Evolutionary conservation across 1,140 invertebrate species (phyloP), one percentile per base, ranked within the genome.

Genomic region (Caligus rogercresseyi): DNA sequence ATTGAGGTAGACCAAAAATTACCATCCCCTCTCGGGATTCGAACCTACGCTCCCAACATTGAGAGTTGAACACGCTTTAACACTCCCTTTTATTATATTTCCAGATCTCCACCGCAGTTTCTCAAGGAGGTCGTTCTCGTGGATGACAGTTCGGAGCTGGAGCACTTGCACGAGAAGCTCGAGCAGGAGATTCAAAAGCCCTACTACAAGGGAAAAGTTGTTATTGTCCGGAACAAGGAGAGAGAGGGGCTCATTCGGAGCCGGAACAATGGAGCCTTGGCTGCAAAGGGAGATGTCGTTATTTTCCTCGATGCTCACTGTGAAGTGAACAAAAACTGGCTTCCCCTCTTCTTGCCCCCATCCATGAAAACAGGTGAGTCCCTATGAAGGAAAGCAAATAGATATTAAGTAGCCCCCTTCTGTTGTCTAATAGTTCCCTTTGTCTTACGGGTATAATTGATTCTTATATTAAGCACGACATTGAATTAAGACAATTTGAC

Each of bases 41-140:
- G n/a, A n/a, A n/a, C n/a, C n/a, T n/a, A n/a, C n/a, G n/a, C n/a
- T n/a, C n/a, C n/a, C n/a, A n/a, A n/a, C n/a, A n/a, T n/a, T n/a
- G n/a, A n/a, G n/a, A n/a, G n/a, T n/a, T n/a, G 31, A 43, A 43
- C n/a, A 43, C 7, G n/a, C 31, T 43, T 11, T 43, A 43, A 43
- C n/a, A 7, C 31, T 11, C n/a, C n/a, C 7, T 11, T 43, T 43
- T 11, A 43, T 43, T 43, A 43, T n/a, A 43, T 43, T 43, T n/a
- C 7, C 31, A 43, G 31, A 7, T 87, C 89, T 0, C 95, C 94
- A 0, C 80, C 84, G 3, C 77, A 94, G 69, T 78, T 95, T 66
- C 76, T 98, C 1, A 83, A 97, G 71, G 95, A 98, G 79, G 79
- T 98, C 69, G 78, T 98, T n/a, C 76, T 99, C 68, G 94, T 98